Base-by-base conservation (phyloP, 2,797 vertebrate genomes). In the Arnoldichthys spilopterus region DNA sequence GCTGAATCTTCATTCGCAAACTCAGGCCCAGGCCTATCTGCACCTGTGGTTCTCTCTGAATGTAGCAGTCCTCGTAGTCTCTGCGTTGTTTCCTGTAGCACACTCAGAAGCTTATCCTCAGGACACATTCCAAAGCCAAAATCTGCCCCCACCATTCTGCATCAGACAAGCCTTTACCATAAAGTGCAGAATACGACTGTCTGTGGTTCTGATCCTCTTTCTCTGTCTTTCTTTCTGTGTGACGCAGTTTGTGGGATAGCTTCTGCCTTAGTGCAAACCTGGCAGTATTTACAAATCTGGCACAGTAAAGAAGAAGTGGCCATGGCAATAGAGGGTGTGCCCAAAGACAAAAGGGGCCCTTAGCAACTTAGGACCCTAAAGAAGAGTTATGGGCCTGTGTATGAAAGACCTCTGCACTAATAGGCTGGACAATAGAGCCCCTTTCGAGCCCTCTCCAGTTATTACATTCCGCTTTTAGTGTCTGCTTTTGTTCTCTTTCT, bases 221-320 rank as follows among this genome's bases (percentile, higher is more conserved):
- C 63, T 47, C 66, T 72, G 18, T 30, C 24, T 56, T 56, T 72
- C 54, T 62, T 4, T 20, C 49, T 54, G 40, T 34, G 22, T 69
- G 64, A 30, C 24, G 74, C 24, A 15, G 12, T 30, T 56, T 20
- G 32, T 12, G 3, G 45, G 7, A 16, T 32, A 51, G 45, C n/a
- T 70, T 67, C 58, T 53, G 62, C 56, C 76, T 73, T 74, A 49
- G 58, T 74, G 22, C 20, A 73, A 45, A 49, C 76, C 58, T 73
- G 63, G 56, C 68, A 66, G 66, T 75, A 82, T 84, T 85, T 82
- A 80, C 63, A 49, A 76, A 67, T 68, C 49, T 66, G 85, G 82
- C 84, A 88, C 87, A 86, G 85, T 92, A 93, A 93, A 80, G 58
- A 87, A 51, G 67, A 87, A 62, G 91, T 94, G 88, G 85, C 90